Evolutionary conservation across 2,888 invertebrate species (phyloP), one percentile per base, ranked within the genome.

Genomic region (Acanthosoma haemorrhoidale): DNA sequence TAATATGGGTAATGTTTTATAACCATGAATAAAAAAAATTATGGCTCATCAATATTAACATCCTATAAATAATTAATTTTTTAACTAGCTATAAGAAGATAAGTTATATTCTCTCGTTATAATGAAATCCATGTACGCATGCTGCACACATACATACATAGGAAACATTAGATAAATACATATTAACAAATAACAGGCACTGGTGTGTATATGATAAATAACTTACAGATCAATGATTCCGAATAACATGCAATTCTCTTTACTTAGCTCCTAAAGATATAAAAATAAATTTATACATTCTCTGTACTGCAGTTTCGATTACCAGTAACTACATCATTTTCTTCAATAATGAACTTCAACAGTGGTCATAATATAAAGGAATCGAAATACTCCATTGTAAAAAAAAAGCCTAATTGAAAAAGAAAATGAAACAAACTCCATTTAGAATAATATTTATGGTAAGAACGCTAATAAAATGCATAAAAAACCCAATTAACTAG

Each of bases 241-340:
- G 29, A 25, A 25, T 51, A 51, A 25, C n/a, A n/a, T 11, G 51
- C 51, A 25, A 25, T 25, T 51, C 21, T 51, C n/a, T 51, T 51
- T n/a, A 51, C 51, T 51, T 51, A 51, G 51, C 51, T n/a, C 29
- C 51, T 51, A 51, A 43, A 51, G n/a, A 51, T 51, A 51, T 8
- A 51, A 51, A 51, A 51, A 51, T 51, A 51, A 51, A 51, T 51
- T 51, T 51, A 25, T 51, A 51, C 51, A 51, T 25, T 51, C 29
- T 51, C n/a, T n/a, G n/a, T n/a, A n/a, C n/a, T n/a, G n/a, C n/a
- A n/a, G n/a, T n/a, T n/a, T n/a, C n/a, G n/a, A n/a, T n/a, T n/a
- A n/a, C n/a, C n/a, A n/a, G n/a, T n/a, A n/a, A n/a, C n/a, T n/a
- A n/a, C n/a, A n/a, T n/a, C n/a, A n/a, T n/a, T n/a, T n/a, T n/a